phyloP scores from a whole-genome alignment of 2,113 vertebrate species.

The Dasyurus viverrinus region DNA sequence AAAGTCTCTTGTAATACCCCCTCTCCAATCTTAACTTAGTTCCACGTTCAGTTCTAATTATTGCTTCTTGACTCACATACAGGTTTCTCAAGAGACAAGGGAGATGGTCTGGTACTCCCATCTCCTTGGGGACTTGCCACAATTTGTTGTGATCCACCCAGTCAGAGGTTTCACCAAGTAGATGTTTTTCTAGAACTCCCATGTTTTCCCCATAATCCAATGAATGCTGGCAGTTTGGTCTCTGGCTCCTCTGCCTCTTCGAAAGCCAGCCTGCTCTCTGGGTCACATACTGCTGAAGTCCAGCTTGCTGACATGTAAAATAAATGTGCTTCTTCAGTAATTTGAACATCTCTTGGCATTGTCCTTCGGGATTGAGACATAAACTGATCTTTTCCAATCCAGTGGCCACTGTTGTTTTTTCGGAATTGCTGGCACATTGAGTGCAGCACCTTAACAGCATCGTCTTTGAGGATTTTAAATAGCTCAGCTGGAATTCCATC shows the following conservation, averaged over 20 bases:
- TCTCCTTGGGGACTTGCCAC: too few species aligned
- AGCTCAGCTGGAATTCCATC: neutral
- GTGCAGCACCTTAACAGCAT: neutral
- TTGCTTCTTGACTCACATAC: too few species aligned
- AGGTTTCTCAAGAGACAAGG: too few species aligned
- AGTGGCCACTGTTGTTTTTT: neutral
- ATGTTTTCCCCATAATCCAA: neutral
- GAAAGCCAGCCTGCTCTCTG: neutral
- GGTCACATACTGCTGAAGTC: neutral
- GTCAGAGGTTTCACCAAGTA: neutral
- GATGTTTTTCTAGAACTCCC: neutral
- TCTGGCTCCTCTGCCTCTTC: neutral
- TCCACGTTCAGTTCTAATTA: too few species aligned
- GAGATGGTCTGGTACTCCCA: too few species aligned
- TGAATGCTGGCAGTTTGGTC: neutral
- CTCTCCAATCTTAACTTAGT: neutral
- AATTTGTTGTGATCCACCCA: too few species aligned
- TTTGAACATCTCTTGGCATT: neutral
- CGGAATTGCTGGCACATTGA: neutral
- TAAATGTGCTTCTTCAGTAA: neutral
- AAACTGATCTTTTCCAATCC: neutral
- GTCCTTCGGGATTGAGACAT: neutral
- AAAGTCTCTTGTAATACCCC: neutral
- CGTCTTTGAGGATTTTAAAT: neutral
- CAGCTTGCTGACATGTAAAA: neutral